Conservation (phyloP, 2,113 vertebrate genomes). For the Bufo bufo region DNA sequence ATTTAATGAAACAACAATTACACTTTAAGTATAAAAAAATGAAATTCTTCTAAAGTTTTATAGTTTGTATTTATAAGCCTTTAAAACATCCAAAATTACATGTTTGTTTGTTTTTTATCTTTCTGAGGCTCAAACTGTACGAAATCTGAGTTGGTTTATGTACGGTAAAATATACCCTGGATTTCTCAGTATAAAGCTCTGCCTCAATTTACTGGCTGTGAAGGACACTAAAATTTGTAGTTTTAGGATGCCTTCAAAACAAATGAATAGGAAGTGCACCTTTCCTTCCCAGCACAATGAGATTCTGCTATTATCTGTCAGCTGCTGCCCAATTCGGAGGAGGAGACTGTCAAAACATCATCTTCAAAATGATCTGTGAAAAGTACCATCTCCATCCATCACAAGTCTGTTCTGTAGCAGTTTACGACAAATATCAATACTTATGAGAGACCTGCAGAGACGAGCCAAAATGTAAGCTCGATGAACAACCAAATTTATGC, state of each 20-base stretch:
- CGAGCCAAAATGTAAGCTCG: background rate
- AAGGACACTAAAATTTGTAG: background rate
- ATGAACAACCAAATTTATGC: background rate
- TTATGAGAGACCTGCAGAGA: background rate
- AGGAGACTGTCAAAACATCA: conserved; percentile 33
- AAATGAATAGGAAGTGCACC: background rate
- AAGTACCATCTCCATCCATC: background rate
- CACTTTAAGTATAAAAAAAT: too few relatives aligned
- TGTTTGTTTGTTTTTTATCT: background rate
- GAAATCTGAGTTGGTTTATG: background rate
- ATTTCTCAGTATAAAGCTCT: background rate
- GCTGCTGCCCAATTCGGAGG: background rate
- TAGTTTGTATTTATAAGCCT: background rate
- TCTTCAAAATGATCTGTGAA: background rate
- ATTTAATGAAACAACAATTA: too few relatives aligned
- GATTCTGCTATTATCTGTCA: conserved; percentile 19
- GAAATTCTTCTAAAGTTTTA: too few relatives aligned
- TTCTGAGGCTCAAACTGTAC: background rate
- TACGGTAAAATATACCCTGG: background rate
- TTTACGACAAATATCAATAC: background rate
- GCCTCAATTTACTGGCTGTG: background rate
- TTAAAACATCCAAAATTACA: background rate
- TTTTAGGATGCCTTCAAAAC: background rate
- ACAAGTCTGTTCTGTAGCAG: background rate
- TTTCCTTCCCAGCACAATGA: background rate